Evolutionary conservation across 2,113 vertebrate species (phyloP), one percentile per base, ranked within the genome.

Genomic region (Aldabrachelys gigantea): DNA sequence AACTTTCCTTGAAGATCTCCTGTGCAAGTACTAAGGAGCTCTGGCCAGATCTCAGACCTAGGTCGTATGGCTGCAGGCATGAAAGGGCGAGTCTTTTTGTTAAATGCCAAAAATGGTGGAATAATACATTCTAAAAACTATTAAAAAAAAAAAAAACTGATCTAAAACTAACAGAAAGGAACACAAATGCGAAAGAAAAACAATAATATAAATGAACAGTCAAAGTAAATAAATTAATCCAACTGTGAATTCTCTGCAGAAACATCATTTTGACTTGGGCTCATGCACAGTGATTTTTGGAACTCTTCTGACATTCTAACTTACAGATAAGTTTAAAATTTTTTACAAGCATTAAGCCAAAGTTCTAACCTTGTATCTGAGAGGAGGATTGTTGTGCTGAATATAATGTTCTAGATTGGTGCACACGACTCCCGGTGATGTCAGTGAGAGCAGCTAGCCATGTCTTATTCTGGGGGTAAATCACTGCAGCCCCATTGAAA

Each of bases 1-100:
- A 12, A 76, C 85, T 93, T 94, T 94, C 85, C 47, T 31, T 91
- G 59, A 79, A 82, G 10, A 29, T 31, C 47, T 89, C 49, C 91
- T n/a, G 54, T 89, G 84, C 31, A 13, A 0, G 0, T 89, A 10
- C 8, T 10, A 27, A 0, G 9, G 52, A 80, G 21, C 17, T 85
- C 50, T 85, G 52, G 80, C 7, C 80, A 27, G 54, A 10, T 83
- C 80, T 19, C 80, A 85, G 4, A 44, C 50, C 53, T 24, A 47
- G 53, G n/a, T 22, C 6, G 1, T 0, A 47, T 85, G 10, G 5
- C 57, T 90, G 35, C 82, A 91, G 27, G 1, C 81, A 29, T 49
- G 41, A 87, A 92, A 94, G 57, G 29, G 47, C 35, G 62, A 35
- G n/a, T 6, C 59, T 17, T 72, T 82, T 12, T 56, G 53, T 89